Evolutionary conservation across 2,797 vertebrate species (phyloP).

Genomic region (Rhinatrema bivittatum): DNA sequence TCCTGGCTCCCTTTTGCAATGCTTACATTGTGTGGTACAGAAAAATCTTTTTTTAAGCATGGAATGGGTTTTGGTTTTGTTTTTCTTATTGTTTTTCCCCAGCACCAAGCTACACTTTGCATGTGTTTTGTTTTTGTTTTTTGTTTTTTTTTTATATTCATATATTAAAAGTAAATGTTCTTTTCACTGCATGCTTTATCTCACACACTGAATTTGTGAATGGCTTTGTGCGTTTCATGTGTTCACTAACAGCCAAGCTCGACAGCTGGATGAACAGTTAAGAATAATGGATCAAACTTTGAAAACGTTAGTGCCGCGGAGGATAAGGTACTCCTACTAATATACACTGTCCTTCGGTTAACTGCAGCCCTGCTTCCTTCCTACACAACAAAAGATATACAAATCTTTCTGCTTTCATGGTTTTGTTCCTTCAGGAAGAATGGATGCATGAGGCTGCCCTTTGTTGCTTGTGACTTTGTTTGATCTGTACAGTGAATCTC

Average conservation of each 20-base stretch:
- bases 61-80: slow-evolving; percentile 43
- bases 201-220: slow-evolving; percentile 77
- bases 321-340: slow-evolving; percentile 82
- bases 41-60: slow-evolving; percentile 40
- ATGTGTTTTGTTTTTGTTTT: slow-evolving; percentile 21
- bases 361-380: too few species aligned
- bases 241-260: slow-evolving; percentile 84
- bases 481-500: slow-evolving; percentile 41
- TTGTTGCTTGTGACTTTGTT: slow-evolving; percentile 46
- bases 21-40: slow-evolving; percentile 30
- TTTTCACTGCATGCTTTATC: slow-evolving; percentile 72
- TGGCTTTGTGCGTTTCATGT: slow-evolving; percentile 74
- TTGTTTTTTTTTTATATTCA: too few species aligned
- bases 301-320: slow-evolving; percentile 86
- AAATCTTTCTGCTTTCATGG: slow-evolving; percentile 44
- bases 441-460: slow-evolving; percentile 24
- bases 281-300: slow-evolving; percentile 89
- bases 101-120: slow-evolving; percentile 30
- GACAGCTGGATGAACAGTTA: slow-evolving; percentile 81
- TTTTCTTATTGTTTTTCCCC: slow-evolving; percentile 33
- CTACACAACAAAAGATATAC: too few species aligned
- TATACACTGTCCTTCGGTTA: slow-evolving; percentile 45
- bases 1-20: too few species aligned
- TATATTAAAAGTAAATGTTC: slow-evolving; percentile 10
- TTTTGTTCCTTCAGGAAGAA: slow-evolving; percentile 38